Evolutionary conservation across 2,113 vertebrate genomes (phyloP).

Genomic region (Rhabdornis inornatus): DNA sequence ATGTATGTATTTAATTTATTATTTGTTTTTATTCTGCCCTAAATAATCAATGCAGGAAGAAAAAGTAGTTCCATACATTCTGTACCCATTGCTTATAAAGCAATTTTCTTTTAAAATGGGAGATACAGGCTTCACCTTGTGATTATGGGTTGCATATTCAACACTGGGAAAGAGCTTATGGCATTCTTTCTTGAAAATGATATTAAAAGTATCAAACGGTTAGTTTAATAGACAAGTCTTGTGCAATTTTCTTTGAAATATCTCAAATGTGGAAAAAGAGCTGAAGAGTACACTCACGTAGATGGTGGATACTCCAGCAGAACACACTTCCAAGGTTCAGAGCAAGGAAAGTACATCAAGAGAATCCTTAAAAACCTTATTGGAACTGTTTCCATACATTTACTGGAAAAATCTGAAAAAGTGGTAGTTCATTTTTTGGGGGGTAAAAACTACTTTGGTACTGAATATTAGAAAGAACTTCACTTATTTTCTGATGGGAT

Average conservation of each 20-base stretch:
- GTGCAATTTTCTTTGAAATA: conserved; percentile 38
- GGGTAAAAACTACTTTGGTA: not conserved
- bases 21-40: not conserved
- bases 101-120: not conserved
- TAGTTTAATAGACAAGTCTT: conserved; percentile 28
- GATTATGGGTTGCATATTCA: not conserved
- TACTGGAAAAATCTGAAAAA: not conserved
- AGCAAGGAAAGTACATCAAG: not conserved
- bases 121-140: not conserved
- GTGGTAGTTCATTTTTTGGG: not conserved
- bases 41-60: not conserved
- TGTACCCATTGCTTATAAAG: not conserved
- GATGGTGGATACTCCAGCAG: not conserved
- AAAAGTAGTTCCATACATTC: not conserved
- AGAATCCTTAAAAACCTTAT: not conserved
- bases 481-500: not conserved
- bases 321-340: not conserved
- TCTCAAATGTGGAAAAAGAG: not conserved
- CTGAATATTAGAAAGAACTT: not conserved
- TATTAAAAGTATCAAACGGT: not conserved
- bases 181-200: not conserved
- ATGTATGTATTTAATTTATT: not conserved
- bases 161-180: not conserved
- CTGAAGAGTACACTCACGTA: not conserved
- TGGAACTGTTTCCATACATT: not conserved